Evolutionary conservation across 2,113 vertebrate species (phyloP), one percentile per base, ranked within the genome.

Genomic region (Dipodomys stephensi): DNA sequence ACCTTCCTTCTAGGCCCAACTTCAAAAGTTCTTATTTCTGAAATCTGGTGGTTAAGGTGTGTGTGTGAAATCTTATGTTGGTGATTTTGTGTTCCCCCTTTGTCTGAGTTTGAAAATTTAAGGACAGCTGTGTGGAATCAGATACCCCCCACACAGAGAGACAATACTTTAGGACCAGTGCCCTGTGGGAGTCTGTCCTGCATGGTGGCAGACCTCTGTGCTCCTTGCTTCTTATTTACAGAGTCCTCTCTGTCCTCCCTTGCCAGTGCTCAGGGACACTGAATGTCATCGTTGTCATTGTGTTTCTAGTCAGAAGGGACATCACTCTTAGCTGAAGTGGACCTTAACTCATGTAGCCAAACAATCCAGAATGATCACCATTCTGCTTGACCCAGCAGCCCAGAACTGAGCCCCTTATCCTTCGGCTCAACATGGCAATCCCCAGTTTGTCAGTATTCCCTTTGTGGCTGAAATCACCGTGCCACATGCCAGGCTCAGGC

Each of bases 61-160:
- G 4, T 39, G 10, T 22, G 7, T 8, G 2, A 53, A 65, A 30
- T 69, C n/a, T 0, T 5, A 9, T 7, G 9, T 23, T 32, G 13
- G 10, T 81, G 27, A 18, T 67, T 64, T 13, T 18, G 12, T 57
- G 16, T 13, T 16, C 15, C 49, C 53, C 53, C 53, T 65, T 7
- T 7, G 32, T 84, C 39, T 82, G 49, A 27, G 28, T 72, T 8
- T 71, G 69, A 86, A 32, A 30, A 16, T 57, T 57, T 18, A 57
- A 13, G 15, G 53, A 13, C 10, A 39, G 39, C 27, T 74, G 30
- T 19, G 57, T 32, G 49, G 39, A 65, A 44, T 49, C 22, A 28
- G 35, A 11, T n/a, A 49, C 8, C 35, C 27, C 4, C 6, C 35
- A 22, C 4, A 5, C 9, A 15, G 11, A 7, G 12, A 53, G 30